These are phyloP conservation scores for Mesitornis unicolor DNA, from an alignment of 2,113 vertebrate genomes.

Conservation along the genomic window DNA sequence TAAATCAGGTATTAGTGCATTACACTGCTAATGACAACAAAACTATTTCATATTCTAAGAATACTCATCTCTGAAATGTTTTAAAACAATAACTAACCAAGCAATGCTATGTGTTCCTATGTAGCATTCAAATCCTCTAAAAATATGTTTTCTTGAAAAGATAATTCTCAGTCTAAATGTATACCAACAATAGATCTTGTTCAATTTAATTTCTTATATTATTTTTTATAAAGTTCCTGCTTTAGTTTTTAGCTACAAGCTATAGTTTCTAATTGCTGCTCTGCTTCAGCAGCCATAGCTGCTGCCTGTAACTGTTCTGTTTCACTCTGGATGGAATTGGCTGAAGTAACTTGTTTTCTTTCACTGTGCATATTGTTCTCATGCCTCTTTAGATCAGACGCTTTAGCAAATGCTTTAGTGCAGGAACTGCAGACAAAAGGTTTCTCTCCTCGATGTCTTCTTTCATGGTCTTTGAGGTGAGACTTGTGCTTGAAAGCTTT, in stretches of 20 bases:
- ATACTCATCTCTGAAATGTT: constrained; percentile 36
- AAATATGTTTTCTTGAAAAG: constrained; percentile 30
- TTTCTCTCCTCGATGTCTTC: constrained; percentile 94
- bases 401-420: constrained; percentile 98
- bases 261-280: constrained; percentile 81
- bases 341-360: constrained; percentile 88
- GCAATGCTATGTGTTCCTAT: not conserved
- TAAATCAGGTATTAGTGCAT: constrained; percentile 43
- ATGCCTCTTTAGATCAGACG: constrained; percentile 96
- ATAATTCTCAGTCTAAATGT: not conserved
- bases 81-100: constrained; percentile 27
- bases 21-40: constrained; percentile 24
- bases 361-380: constrained; percentile 99
- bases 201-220: not conserved
- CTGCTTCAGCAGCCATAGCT: constrained; percentile 90
- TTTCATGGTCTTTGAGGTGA: constrained; percentile 97
- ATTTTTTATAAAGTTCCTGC: not conserved
- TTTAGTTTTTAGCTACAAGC: constrained; percentile 79
- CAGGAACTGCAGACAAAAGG: constrained; percentile 97
- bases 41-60: constrained; percentile 51
- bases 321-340: constrained; percentile 87
- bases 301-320: constrained; percentile 85
- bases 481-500: constrained; percentile 99
- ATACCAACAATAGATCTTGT: not conserved
- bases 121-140: constrained; percentile 5